phyloP scores from a whole-genome alignment of 1,140 invertebrate genomes.

The Trichogramma pretiosum region DNA sequence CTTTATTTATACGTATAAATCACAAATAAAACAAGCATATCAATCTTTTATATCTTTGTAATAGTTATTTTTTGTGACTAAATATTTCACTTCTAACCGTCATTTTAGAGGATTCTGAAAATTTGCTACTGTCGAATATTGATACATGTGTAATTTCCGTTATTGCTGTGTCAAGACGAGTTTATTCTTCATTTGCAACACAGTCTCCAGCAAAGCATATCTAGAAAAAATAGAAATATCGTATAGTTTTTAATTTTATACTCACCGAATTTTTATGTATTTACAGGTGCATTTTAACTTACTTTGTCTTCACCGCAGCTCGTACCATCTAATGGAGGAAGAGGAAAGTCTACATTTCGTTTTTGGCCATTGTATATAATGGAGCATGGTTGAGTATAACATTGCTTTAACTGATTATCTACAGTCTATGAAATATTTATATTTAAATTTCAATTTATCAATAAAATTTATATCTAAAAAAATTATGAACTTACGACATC shows the following conservation, averaged over 20 bases:
- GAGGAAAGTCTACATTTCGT: neutral
- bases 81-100: too few relatives aligned
- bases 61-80: too few relatives aligned
- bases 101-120: too few relatives aligned
- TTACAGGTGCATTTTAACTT: neutral
- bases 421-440: neutral
- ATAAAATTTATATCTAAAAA: neutral
- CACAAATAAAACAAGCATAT: too few relatives aligned
- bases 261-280: neutral
- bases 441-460: neutral
- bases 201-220: neutral
- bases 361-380: rapidly evolving
- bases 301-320: neutral
- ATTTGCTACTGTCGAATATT: too few relatives aligned
- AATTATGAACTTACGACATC: too few relatives aligned
- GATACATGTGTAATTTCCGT: too few relatives aligned
- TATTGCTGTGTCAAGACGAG: too few relatives aligned
- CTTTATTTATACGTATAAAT: too few relatives aligned
- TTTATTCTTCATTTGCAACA: too few relatives aligned
- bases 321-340: neutral
- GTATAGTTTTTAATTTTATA: neutral
- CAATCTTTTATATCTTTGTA: too few relatives aligned
- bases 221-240: neutral
- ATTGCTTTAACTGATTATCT: neutral
- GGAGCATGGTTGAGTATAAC: neutral